Conservation (phyloP, 2,113 vertebrate genomes). For the Archocentrus centrarchus region DNA sequence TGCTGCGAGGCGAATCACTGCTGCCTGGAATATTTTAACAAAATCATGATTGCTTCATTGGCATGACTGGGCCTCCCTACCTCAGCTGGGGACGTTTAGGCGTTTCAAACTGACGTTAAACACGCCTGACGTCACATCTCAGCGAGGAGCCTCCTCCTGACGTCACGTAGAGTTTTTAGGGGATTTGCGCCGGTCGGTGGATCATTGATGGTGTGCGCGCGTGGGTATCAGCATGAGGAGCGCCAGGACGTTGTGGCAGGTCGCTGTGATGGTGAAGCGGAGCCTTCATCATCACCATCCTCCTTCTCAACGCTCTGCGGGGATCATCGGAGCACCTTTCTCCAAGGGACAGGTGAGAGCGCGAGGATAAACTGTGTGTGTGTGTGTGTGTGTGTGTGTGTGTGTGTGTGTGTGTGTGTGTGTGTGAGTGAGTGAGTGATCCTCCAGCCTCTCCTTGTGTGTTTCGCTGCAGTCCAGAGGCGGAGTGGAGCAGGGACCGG, state of each 20-base stretch:
- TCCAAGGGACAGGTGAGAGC: constrained; percentile 78
- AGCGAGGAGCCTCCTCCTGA: not conserved
- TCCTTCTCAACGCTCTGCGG: constrained; percentile 41
- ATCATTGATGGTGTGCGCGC: not conserved
- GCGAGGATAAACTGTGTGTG: not conserved
- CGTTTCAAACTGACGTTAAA: not conserved
- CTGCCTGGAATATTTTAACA: too few species aligned
- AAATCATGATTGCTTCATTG: too few species aligned
- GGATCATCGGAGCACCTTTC: constrained; percentile 81
- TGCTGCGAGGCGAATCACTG: too few species aligned
- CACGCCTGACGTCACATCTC: not conserved
- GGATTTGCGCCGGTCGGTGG: not conserved
- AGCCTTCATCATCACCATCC: constrained; percentile 34
- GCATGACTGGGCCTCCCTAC: not conserved
- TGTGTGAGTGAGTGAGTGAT: not conserved
- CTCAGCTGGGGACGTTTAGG: not conserved
- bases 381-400: not conserved
- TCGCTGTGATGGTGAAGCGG: constrained; percentile 3
- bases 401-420: not conserved
- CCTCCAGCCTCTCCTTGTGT: not conserved
- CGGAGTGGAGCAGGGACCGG: constrained; percentile 77
- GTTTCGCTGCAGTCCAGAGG: not conserved
- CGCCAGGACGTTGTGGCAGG: constrained; percentile 50
- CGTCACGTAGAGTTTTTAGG: constrained; percentile 6
- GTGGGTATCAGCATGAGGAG: constrained; percentile 41